Evolutionary conservation across 2,888 invertebrate genomes (phyloP), one percentile per base, ranked within the genome.

Genomic region (Stenoptilia bipunctidactyla): DNA sequence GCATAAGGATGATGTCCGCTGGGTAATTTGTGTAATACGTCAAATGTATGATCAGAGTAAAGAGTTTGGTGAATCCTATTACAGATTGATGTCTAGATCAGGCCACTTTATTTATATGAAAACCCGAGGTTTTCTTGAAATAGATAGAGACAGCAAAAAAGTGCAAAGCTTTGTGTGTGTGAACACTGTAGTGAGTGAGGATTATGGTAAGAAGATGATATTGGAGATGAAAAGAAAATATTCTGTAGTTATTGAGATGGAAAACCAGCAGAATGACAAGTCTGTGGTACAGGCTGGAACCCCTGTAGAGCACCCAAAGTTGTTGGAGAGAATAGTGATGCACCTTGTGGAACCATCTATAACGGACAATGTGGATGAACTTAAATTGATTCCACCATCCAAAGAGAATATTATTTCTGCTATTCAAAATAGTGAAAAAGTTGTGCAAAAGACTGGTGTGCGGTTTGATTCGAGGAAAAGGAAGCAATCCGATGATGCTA

Each of bases 31-130:
- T 58, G 94, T 94, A 0, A 85, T 96, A 42, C 84, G 93, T 51
- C 93, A 94, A 76, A 96, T 95, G 94, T 94, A 94, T 69, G 92
- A 92, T 63, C 89, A 89, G 56, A 90, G 91, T 43, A 92, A 91
- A 61, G 92, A 92, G 50, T 91, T 88, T 67, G 96, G 95, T 8
- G 89, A 90, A 53, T 94, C 94, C n/a, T 94, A 93, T 52, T 96
- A 96, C 61, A 87, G 96, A 36, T 77, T 96, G 14, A 87, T 91
- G 58, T 89, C 92, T 9, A 89, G 92, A 48, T 92, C 91, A 40
- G 94, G 94, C n/a, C 87, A 90, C 55, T 93, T 92, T 56, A 92
- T 96, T 51, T 95, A 92, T 58, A 86, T 96, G 66, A 88, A 91
- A 58, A 93, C 94, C 1, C 87, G 91, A 50, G 96, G 96, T 8